These are phyloP conservation scores for Anser cygnoides DNA, from an alignment of 2,113 vertebrate genomes.

Conservation along the genomic window DNA sequence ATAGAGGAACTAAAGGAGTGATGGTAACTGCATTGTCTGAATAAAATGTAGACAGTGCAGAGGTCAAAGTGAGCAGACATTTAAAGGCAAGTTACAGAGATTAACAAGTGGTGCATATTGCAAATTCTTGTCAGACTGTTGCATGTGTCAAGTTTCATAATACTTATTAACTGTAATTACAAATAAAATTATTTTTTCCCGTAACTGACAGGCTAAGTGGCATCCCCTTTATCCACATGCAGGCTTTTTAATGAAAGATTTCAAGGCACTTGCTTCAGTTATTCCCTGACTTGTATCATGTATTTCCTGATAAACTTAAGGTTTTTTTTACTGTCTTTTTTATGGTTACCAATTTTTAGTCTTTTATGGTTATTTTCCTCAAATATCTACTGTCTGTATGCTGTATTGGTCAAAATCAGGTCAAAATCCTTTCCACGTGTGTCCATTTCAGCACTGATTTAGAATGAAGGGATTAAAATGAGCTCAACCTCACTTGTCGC, in stretches of 20 bases:
- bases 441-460: neutral
- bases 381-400: neutral
- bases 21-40: neutral
- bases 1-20: neutral
- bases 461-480: neutral
- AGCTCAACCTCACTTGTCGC: neutral
- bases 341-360: neutral
- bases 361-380: neutral
- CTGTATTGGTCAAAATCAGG: neutral
- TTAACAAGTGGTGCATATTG: neutral
- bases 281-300: neutral
- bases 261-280: neutral
- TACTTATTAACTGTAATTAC: neutral
- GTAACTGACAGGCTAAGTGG: neutral
- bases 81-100: neutral
- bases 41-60: neutral
- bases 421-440: neutral
- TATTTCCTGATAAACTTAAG: neutral
- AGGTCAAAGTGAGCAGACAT: neutral
- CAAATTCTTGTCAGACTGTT: neutral
- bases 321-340: neutral
- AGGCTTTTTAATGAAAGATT: neutral
- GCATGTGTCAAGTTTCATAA: neutral
- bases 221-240: neutral
- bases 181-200: neutral